phyloP scores from a whole-genome alignment of 2,113 vertebrate genomes.

The Myanophis thanlyinensis region DNA sequence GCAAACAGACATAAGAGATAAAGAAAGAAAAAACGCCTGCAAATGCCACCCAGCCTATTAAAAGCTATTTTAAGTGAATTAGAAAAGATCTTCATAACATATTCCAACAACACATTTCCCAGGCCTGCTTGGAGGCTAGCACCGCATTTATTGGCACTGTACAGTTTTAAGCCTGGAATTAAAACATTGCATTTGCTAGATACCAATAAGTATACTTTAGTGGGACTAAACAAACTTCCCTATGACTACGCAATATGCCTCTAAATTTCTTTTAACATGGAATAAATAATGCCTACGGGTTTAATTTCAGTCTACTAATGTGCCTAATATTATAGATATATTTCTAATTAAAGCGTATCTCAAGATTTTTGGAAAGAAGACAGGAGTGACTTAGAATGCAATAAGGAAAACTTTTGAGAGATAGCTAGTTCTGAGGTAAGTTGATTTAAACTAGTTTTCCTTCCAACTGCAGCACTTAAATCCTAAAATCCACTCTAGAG shows the following conservation, averaged over 20 bases:
- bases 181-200: not conserved
- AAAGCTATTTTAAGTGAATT: not conserved
- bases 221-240: not conserved
- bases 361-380: not conserved
- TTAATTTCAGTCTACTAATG: not conserved
- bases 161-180: not conserved
- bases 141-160: not conserved
- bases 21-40: not conserved
- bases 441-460: not conserved
- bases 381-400: not conserved
- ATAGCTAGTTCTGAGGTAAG: not conserved
- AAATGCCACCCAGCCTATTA: not conserved
- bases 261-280: not conserved
- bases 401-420: not conserved
- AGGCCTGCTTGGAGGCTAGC: not conserved
- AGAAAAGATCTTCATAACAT: not conserved
- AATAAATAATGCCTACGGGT: not conserved
- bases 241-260: not conserved
- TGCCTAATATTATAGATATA: not conserved
- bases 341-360: not conserved
- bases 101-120: not conserved
- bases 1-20: not conserved
- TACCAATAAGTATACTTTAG: not conserved
- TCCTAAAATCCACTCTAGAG: not conserved
- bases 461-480: not conserved